A percentile compares a stretch with the other conserved stretches of the same genome.
phyloP scores from a whole-genome alignment of 2,797 vertebrate genomes.

The Typhlichthys eigenmanni region DNA sequence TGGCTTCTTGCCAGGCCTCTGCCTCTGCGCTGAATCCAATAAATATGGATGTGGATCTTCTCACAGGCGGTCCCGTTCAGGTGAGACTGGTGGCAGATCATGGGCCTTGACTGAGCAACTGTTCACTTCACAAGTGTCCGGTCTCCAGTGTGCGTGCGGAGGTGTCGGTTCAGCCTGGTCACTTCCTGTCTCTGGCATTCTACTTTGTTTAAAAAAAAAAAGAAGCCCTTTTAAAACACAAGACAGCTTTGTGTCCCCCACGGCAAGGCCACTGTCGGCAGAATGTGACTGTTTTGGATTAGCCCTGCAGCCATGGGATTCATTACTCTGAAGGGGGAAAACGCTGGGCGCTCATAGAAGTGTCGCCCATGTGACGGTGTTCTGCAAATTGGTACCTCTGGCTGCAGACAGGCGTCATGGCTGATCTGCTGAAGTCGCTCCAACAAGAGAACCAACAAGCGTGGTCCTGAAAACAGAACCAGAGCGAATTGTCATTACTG shows the following conservation, averaged over 20 bases:
- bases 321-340: conserved; percentile 45
- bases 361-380: conserved; percentile 31
- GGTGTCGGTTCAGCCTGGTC: conserved; percentile 64
- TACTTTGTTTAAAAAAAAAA: conserved; percentile 54
- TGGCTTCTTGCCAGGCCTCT: not conserved
- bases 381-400: conserved; percentile 41
- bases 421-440: conserved; percentile 54
- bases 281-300: conserved; percentile 83
- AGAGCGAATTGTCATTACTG: conserved; percentile 60
- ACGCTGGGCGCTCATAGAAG: conserved; percentile 42
- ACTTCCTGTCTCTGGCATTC: conserved; percentile 73
- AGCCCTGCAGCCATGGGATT: conserved; percentile 49
- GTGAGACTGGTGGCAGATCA: conserved; percentile 41
- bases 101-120: conserved; percentile 44
- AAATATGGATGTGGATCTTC: conserved; percentile 6
- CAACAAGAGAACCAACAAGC: conserved; percentile 26
- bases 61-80: conserved; percentile 24
- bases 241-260: conserved; percentile 81
- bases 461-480: conserved; percentile 51
- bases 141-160: conserved; percentile 51
- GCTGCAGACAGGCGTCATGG: conserved; percentile 59
- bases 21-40: conserved; percentile 7
- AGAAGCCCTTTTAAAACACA: conserved; percentile 71
- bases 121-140: conserved; percentile 41
- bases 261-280: conserved; percentile 61